These are phyloP conservation scores for Chrysina gloriosa DNA, from an alignment of 2,888 invertebrate species.

Conservation along the genomic window DNA sequence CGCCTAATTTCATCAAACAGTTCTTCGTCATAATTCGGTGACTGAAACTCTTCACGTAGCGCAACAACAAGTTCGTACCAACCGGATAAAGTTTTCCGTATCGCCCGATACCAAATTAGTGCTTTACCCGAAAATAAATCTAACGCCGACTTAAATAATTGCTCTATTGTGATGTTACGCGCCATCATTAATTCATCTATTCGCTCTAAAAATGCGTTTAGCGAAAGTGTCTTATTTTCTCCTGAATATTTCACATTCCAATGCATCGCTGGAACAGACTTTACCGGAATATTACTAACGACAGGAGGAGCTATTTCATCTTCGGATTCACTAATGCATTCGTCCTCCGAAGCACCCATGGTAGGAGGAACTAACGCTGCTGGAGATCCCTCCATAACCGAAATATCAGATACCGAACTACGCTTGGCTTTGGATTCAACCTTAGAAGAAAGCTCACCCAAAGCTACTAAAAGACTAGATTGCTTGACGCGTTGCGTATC, in stretches of 20 bases:
- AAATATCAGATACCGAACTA: too few species aligned
- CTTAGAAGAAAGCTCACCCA: too few species aligned
- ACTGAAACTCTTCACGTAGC: slow-evolving; percentile 44
- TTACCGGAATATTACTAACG: neutral
- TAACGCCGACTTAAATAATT: neutral
- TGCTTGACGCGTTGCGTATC: too few species aligned
- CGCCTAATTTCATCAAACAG: too few species aligned
- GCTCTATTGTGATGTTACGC: neutral
- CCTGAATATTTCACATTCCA: slow-evolving; percentile 4
- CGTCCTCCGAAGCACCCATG: neutral
- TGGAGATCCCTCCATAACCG: too few species aligned
- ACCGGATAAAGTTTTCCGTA: slow-evolving; percentile 1
- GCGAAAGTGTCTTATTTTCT: neutral
- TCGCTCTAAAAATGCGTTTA: slow-evolving; percentile 23
- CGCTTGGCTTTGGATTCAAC: too few species aligned
- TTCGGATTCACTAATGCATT: neutral
- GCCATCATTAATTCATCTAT: neutral
- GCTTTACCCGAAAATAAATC: too few species aligned
- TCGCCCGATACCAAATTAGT: too few species aligned
- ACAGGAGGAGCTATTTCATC: neutral
- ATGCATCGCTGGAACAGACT: neutral
- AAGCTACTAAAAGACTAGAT: too few species aligned
- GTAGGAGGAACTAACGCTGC: too few species aligned
- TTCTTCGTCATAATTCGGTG: too few species aligned
- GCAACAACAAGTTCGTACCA: slow-evolving; percentile 36